Base-by-base conservation (phyloP, 2,113 vertebrate genomes). In the Ceyx margarethae region DNA sequence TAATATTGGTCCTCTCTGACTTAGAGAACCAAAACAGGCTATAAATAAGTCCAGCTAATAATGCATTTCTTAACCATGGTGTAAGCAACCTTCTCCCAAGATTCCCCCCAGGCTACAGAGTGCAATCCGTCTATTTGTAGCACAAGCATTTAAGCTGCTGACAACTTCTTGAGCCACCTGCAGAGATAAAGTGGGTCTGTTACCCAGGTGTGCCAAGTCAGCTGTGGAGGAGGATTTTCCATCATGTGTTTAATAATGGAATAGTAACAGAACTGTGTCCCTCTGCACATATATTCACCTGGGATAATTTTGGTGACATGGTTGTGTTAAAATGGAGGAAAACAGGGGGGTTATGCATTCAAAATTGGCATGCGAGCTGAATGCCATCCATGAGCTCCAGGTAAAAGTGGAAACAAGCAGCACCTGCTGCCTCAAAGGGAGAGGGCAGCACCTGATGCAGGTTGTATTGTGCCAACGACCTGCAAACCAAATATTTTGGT, bases 271-370 rank as follows among this genome's bases (percentile, higher is more conserved):
- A 79, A 74, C 1, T 2, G 16, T 19, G 11, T 20, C 71, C 43
- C 33, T 74, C 82, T 58, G 80, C 31, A 7, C 2, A 3, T 16
- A 17, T 13, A 65, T 26, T 69, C 46, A 45, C 33, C 29, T 18
- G 17, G 31, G 35, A 57, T 71, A 15, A 67, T 67, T 72, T 11
- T 72, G n/a, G 23, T 42, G 56, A 40, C 15, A 60, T 2, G 14
- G 13, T 45, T 69, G 29, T 2, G 2, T 58, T 35, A 75, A 50
- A 76, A 61, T 15, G 12, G 21, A 74, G 16, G 57, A 54, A 71
- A 85, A 35, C 0, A 3, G 20, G 17, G 4, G 37, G 5, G 10
- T 13, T n/a, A 23, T 0, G 35, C 25, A 51, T 29, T n/a, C 5
- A 37, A 61, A 81, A 7, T 3, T 17, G 10, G 40, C 62, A n/a